Evolutionary conservation across 2,797 vertebrate species (phyloP).

Genomic region (Microctenopoma steveboyesi): DNA sequence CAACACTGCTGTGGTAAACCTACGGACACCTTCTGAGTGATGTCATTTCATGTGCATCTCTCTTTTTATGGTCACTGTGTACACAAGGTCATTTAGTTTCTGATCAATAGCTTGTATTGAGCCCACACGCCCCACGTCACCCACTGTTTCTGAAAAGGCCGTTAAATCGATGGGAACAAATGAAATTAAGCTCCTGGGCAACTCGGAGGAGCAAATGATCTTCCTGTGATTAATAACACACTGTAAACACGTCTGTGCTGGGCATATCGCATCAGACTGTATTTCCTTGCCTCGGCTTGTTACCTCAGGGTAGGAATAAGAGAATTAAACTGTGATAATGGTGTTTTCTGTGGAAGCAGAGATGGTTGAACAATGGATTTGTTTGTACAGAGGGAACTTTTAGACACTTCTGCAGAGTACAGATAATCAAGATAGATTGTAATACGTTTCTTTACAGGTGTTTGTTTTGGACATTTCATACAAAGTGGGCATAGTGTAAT

Average conservation of each 20-base stretch:
- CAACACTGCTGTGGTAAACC: slow-evolving; percentile 18
- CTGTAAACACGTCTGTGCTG: slow-evolving; percentile 71
- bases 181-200: slow-evolving; percentile 81
- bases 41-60: slow-evolving; percentile 43
- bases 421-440: background rate
- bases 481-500: background rate
- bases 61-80: slow-evolving; percentile 63
- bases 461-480: background rate
- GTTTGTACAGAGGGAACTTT: slow-evolving; percentile 59
- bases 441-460: slow-evolving; percentile 2
- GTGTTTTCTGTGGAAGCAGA: slow-evolving; percentile 58
- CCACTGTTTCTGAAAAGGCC: slow-evolving; percentile 75
- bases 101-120: slow-evolving; percentile 80
- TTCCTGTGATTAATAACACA: slow-evolving; percentile 80
- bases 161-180: slow-evolving; percentile 83
- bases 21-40: slow-evolving; percentile 42
- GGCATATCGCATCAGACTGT: slow-evolving; percentile 67
- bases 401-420: slow-evolving; percentile 14
- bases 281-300: slow-evolving; percentile 62
- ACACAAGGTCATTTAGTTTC: slow-evolving; percentile 80
- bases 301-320: slow-evolving; percentile 62
- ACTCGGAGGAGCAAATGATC: slow-evolving; percentile 78
- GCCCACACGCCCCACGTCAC: slow-evolving; percentile 46
- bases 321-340: slow-evolving; percentile 68
- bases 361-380: slow-evolving; percentile 64